Percentiles rank a stretch among this genome's conserved stretches.
phyloP scores from a whole-genome alignment of 2,888 invertebrate genomes.

The Macrosiphum euphorbiae region DNA sequence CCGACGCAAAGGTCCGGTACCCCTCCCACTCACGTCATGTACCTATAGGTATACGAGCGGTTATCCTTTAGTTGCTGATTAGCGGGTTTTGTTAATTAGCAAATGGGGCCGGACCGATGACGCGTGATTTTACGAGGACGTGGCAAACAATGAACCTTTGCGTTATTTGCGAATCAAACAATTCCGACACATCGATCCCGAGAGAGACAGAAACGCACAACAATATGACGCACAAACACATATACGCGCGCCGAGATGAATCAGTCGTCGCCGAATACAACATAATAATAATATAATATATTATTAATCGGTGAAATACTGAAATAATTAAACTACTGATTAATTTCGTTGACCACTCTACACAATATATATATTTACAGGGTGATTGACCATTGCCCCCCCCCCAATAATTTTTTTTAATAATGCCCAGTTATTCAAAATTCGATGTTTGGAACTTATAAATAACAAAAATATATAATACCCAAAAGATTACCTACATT shows the following conservation, averaged over 20 bases:
- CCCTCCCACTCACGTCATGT: not conserved
- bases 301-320: not conserved
- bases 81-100: constrained; percentile 56
- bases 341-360: not conserved
- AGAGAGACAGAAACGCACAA: not conserved
- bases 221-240: not conserved
- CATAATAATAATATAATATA: not conserved
- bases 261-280: not conserved
- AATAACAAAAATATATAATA: not conserved
- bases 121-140: constrained; percentile 46
- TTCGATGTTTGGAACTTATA: not conserved
- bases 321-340: not conserved
- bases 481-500: not conserved
- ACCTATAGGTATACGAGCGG: not conserved
- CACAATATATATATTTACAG: not conserved
- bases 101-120: constrained; percentile 56
- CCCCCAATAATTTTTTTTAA: not conserved
- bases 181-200: constrained; percentile 28
- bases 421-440: not conserved
- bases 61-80: constrained; percentile 54
- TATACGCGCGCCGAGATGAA: not conserved
- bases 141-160: constrained; percentile 45
- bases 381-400: no score
- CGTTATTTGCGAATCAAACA: constrained; percentile 54
- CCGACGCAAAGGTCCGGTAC: not conserved